Percentiles rank a stretch among this genome's conserved stretches.
phyloP scores from a whole-genome alignment of 2,113 vertebrate species.

The Mixornis gularis region DNA sequence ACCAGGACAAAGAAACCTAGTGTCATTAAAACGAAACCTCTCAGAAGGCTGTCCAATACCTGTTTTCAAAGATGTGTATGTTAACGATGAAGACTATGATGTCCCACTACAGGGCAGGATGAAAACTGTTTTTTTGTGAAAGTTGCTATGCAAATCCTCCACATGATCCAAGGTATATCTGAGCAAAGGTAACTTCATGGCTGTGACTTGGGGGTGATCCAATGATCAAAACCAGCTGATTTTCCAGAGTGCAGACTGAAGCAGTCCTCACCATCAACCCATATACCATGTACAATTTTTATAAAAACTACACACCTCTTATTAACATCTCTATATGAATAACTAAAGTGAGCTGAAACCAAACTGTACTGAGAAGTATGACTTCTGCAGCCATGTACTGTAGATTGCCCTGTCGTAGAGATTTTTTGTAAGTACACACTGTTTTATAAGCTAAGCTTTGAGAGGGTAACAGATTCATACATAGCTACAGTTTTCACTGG shows the following conservation, averaged over 20 bases:
- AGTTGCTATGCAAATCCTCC: background rate
- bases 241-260: background rate
- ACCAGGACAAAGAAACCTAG: background rate
- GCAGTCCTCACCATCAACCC: background rate
- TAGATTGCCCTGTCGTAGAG: background rate
- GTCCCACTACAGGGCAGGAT: background rate
- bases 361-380: background rate
- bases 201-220: background rate
- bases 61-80: background rate
- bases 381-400: background rate
- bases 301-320: background rate
- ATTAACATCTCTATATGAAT: background rate
- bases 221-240: background rate
- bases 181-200: background rate
- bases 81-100: background rate
- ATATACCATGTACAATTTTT: background rate
- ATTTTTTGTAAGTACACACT: background rate
- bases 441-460: background rate
- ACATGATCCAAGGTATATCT: background rate
- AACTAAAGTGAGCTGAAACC: background rate
- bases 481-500: background rate
- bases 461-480: background rate
- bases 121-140: background rate
- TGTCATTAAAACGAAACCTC: background rate
- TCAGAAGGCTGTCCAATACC: background rate